These are phyloP conservation scores for Parotocinclus haroldoi DNA, from an alignment of 2,797 vertebrate species.

Conservation along the genomic window DNA sequence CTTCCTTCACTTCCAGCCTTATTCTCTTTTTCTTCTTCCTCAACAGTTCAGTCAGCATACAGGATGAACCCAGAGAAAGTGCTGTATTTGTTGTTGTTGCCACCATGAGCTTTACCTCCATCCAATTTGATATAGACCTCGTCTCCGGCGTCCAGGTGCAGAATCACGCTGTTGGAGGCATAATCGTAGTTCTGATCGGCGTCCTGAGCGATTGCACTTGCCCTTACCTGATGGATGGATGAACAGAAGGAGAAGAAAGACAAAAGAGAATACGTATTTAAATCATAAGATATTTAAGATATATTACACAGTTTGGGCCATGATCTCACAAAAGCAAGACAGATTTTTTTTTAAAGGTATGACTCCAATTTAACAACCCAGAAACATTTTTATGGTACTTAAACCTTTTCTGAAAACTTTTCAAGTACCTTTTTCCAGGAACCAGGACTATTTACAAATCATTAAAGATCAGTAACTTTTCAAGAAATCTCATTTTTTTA, in stretches of 20 bases:
- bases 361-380: too few species aligned
- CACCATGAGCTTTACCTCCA: conserved; percentile 94
- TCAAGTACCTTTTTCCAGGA: too few species aligned
- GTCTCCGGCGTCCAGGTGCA: conserved; percentile 93
- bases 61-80: conserved; percentile 98
- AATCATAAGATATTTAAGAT: too few species aligned
- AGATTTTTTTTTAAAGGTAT: too few species aligned
- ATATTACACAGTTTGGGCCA: too few species aligned
- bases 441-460: too few species aligned
- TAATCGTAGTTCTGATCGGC: conserved; percentile 99
- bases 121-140: conserved; percentile 97
- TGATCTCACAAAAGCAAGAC: too few species aligned
- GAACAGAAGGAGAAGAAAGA: not conserved
- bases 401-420: too few species aligned
- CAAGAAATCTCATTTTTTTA: too few species aligned
- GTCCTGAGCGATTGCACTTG: conserved; percentile 95
- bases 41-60: conserved; percentile 85
- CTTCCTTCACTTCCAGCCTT: conserved; percentile 35
- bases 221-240: conserved; percentile 78
- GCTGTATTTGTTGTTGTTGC: conserved; percentile 99
- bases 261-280: not conserved
- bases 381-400: too few species aligned
- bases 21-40: conserved; percentile 43
- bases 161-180: conserved; percentile 96
- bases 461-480: too few species aligned